Evolutionary conservation across 2,797 vertebrate species (phyloP).

Genomic region (Gobionotothen gibberifrons): DNA sequence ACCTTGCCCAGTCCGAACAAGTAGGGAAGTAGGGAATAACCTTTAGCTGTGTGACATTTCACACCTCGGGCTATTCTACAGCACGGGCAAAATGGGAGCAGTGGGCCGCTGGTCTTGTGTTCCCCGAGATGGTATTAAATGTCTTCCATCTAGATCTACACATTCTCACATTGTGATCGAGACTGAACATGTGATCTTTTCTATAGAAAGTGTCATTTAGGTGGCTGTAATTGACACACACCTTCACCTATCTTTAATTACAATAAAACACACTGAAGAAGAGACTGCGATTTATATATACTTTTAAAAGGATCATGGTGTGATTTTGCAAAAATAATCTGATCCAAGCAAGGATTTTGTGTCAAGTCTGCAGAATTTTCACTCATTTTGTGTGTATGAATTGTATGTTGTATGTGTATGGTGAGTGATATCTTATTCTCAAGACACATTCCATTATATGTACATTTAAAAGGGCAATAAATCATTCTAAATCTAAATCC

Average conservation of each 20-base stretch:
- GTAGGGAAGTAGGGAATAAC: slow-evolving; percentile 68
- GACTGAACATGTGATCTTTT: not conserved
- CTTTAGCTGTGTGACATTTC: slow-evolving; percentile 72
- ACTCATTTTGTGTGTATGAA: too few species aligned
- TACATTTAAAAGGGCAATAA: too few species aligned
- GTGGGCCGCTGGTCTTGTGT: slow-evolving; percentile 4
- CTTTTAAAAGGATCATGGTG: too few species aligned
- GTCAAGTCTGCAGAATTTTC: too few species aligned
- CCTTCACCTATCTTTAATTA: not conserved
- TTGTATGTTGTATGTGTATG: too few species aligned
- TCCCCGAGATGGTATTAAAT: not conserved
- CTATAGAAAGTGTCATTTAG: not conserved
- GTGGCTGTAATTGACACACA: not conserved
- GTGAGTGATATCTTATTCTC: too few species aligned
- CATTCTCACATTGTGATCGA: not conserved
- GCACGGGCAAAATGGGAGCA: slow-evolving; percentile 16
- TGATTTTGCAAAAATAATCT: too few species aligned
- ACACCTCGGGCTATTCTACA: slow-evolving; percentile 52
- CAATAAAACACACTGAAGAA: too few species aligned
- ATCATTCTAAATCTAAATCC: too few species aligned
- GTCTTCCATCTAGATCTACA: slow-evolving; percentile 8
- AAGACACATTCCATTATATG: too few species aligned
- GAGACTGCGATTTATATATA: too few species aligned
- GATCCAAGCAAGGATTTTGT: too few species aligned
- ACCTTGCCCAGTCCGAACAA: slow-evolving; percentile 38